Evolutionary conservation across 2,888 invertebrate genomes (phyloP).

Genomic region (Oscheius sp.): DNA sequence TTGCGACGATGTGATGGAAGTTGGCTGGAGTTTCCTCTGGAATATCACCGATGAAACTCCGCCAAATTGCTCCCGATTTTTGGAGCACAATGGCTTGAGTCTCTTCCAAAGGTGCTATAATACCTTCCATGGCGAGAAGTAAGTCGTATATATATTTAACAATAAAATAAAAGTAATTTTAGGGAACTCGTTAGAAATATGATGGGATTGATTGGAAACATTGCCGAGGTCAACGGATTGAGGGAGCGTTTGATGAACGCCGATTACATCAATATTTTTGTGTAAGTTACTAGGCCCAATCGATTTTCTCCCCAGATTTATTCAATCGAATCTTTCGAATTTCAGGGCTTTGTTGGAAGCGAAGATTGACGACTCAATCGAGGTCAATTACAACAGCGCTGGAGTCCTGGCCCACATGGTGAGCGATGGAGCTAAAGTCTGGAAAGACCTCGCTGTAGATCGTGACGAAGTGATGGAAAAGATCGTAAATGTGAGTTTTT

Average conservation of each 20-base stretch:
- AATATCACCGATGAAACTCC: slow-evolving; percentile 84
- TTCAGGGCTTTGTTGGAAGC: slow-evolving; percentile 82
- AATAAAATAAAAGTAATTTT: slow-evolving; percentile 72
- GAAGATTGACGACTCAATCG: slow-evolving; percentile 87
- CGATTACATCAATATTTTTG: slow-evolving; percentile 84
- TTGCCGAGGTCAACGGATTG: slow-evolving; percentile 88
- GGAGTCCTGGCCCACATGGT: slow-evolving; percentile 92
- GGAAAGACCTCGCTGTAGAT: slow-evolving; percentile 74
- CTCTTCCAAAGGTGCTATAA: slow-evolving; percentile 86
- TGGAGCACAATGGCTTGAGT: slow-evolving; percentile 87
- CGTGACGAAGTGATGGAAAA: slow-evolving; percentile 58
- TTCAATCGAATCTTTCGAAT: neutral
- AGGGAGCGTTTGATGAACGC: slow-evolving; percentile 84
- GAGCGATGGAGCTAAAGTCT: slow-evolving; percentile 85
- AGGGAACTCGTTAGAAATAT: slow-evolving; percentile 92
- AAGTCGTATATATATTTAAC: neutral
- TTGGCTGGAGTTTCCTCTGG: slow-evolving; percentile 99
- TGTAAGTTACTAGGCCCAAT: too few relatives aligned
- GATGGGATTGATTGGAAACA: slow-evolving; percentile 93
- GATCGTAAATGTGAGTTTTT: slow-evolving; percentile 53
- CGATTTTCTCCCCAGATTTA: too few relatives aligned
- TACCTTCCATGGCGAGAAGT: slow-evolving; percentile 71
- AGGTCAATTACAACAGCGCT: slow-evolving; percentile 77
- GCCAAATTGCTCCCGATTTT: slow-evolving; percentile 88
- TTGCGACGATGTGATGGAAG: slow-evolving; percentile 94